These are phyloP conservation scores for Antidorcas marsupialis DNA, from an alignment of 2,113 vertebrate species.

Conservation along the genomic window DNA sequence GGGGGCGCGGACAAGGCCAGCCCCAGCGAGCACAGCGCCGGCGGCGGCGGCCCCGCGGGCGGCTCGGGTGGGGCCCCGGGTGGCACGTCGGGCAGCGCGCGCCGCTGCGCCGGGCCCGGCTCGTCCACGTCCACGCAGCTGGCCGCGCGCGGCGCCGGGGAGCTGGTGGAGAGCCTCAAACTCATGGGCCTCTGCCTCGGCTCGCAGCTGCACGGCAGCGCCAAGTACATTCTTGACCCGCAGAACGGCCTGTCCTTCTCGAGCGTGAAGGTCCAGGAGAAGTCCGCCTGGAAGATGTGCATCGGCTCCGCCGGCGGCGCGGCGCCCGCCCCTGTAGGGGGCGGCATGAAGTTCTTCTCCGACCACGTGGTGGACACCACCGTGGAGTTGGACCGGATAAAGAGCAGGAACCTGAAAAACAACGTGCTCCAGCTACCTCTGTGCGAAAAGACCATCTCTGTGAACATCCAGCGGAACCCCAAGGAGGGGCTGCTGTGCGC, in stretches of 20 bases:
- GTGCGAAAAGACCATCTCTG: slow-evolving; percentile 97
- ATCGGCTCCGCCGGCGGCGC: slow-evolving; percentile 82
- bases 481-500: slow-evolving; percentile 93
- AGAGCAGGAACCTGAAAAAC: slow-evolving; percentile 91
- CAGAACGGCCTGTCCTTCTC: slow-evolving; percentile 84
- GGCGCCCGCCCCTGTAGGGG: slow-evolving; percentile 73
- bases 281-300: slow-evolving; percentile 94
- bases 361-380: slow-evolving; percentile 83
- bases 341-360: slow-evolving; percentile 81
- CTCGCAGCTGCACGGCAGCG: slow-evolving; percentile 86
- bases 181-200: slow-evolving; percentile 94
- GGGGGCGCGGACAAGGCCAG: slow-evolving; percentile 85
- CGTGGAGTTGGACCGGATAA: slow-evolving; percentile 85
- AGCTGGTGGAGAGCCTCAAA: slow-evolving; percentile 94
- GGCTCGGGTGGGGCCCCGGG: slow-evolving; percentile 80
- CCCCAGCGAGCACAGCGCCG: slow-evolving; percentile 81
- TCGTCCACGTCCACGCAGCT: slow-evolving; percentile 74
- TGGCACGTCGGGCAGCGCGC: slow-evolving; percentile 83
- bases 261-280: slow-evolving; percentile 92
- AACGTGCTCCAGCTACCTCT: slow-evolving; percentile 98
- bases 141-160: slow-evolving; percentile 80
- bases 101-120: slow-evolving; percentile 79
- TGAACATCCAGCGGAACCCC: slow-evolving; percentile 95
- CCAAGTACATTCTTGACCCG: slow-evolving; percentile 88
- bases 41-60: slow-evolving; percentile 85